Base-by-base conservation (phyloP, 2,888 invertebrate genomes). In the Polydesmus complanatus region DNA sequence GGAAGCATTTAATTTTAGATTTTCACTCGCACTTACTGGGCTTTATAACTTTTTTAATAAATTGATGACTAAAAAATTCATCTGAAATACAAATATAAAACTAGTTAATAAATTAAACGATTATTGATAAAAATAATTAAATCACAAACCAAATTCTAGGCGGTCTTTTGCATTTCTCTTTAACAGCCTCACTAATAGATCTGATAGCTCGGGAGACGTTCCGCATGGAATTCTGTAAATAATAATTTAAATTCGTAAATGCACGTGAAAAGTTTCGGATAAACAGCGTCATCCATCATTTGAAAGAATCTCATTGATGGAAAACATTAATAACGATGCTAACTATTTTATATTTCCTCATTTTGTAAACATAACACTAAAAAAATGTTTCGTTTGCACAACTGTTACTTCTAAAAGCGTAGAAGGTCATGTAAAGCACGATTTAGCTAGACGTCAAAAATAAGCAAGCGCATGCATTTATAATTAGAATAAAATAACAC, bases 181-280 rank as follows among this genome's bases (percentile, higher is more conserved):
- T 64, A 82, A 71, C 63, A 98, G 79, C 54, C 89, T 86, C 71
- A 84, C 80, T 65, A 98, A 79, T 66, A 98, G 80, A 74, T 90
- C 88, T 68, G 86, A 83, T 65, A 98, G 78, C 71, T 93, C 90
- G 18, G 84, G 80, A 62, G 96, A 96, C 14, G 96, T 96, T 66
- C 92, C 93, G 66, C 83, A 77, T 27, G 98, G 97, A 76, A 98
- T 90, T 76, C 93, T 95, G n/a, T n/a, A n/a, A n/a, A n/a, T n/a
- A n/a, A n/a, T n/a, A n/a, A n/a, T n/a, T n/a, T n/a, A n/a, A n/a
- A n/a, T n/a, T n/a, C n/a, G n/a, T n/a, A n/a, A n/a, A n/a, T n/a
- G n/a, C n/a, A n/a, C n/a, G n/a, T n/a, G n/a, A n/a, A n/a, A n/a
- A n/a, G n/a, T n/a, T n/a, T n/a, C n/a, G n/a, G n/a, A n/a, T n/a